Evolutionary conservation across 1,140 invertebrate genomes (phyloP), one percentile per base, ranked within the genome.

Genomic region (Leucophenga varia): DNA sequence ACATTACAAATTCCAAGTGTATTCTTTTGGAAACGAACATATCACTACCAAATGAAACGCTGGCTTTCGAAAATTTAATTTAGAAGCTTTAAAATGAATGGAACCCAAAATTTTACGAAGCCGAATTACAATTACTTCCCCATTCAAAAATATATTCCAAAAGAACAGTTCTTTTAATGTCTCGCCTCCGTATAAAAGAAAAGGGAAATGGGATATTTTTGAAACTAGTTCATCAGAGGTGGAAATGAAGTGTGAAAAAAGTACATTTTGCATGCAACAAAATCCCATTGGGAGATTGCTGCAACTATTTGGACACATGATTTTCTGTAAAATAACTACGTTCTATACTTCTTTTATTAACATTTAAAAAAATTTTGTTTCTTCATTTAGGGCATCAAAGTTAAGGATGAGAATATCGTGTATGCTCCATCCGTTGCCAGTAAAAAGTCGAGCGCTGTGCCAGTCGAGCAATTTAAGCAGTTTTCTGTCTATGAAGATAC

Each of bases 401-500:
- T 20, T n/a, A 40, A 39, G 2, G 44, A 54, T 47, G 61, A 69
- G 18, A 59, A 69, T 43, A 47, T 39, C 13, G 41, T 37, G 16
- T 54, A 45, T 46, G 51, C 31, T 36, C 45, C 36, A 3, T 38
- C 43, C n/a, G 13, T 16, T 17, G 45, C 30, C 18, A 30, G 20
- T 14, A 72, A 73, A 36, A 73, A 73, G 54, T 52, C 59, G 1
- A 67, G 49, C 12, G 59, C 59, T 34, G 74, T 64, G 30, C 60
- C 80, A 19, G 83, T 84, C 47, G 83, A 82, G 36, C 83, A 85
- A 58, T 87, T 87, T 74, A 80, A 84, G 68, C 80, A 80, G 12
- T 86, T 88, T 56, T 86, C 84, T 54, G 83, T 87, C 10, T 87
- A 87, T 47, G 86, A 88, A 73, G 85, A 88, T 58, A 82, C 37